Evolutionary conservation across 2,797 vertebrate genomes (phyloP), one percentile per base, ranked within the genome.

Genomic region (Podarcis lilfordi): DNA sequence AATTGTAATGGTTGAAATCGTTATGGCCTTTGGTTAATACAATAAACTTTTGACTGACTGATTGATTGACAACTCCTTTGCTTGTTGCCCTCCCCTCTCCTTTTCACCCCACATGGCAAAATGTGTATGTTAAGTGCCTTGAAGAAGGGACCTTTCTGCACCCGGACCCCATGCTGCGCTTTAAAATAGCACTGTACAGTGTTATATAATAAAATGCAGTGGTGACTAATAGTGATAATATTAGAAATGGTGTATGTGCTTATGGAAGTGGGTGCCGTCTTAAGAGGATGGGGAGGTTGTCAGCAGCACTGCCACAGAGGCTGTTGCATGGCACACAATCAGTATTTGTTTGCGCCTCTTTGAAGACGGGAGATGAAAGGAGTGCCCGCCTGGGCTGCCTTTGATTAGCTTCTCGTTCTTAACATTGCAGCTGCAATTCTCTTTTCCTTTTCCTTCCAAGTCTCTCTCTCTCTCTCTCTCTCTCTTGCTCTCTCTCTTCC

Each of bases 371-470:
- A 98, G 97, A 98, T 98, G 97, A 98, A 98, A 98, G 98, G 96
- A 90, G 97, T 96, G 97, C 96, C 96, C 97, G 96, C 96, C 96
- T 96, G 97, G 97, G 97, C 97, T 97, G 98, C 94, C 97, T 98
- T 97, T 98, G 98, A 98, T 98, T 98, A 98, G 96, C 96, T 98
- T 98, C 98, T 98, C 98, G 98, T 98, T 97, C 97, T 98, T 98
- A 98, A 98, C 98, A 96, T 96, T 98, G 80, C 96, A 97, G 96
- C 96, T 97, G 97, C 89, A 82, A 94, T 95, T 96, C 96, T 96
- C 94, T 94, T 92, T 89, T 50, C 10, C 95, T 95, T 91, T 95
- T 95, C 93, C 93, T 94, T 86, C 83, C 76, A 94, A 94, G 91
- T 92, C 92, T 93, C 91, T 89, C 92, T 95, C 32, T 32, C 27